Evolutionary conservation across 2,797 vertebrate species (phyloP).

Genomic region (Geotrypetes seraphini): DNA sequence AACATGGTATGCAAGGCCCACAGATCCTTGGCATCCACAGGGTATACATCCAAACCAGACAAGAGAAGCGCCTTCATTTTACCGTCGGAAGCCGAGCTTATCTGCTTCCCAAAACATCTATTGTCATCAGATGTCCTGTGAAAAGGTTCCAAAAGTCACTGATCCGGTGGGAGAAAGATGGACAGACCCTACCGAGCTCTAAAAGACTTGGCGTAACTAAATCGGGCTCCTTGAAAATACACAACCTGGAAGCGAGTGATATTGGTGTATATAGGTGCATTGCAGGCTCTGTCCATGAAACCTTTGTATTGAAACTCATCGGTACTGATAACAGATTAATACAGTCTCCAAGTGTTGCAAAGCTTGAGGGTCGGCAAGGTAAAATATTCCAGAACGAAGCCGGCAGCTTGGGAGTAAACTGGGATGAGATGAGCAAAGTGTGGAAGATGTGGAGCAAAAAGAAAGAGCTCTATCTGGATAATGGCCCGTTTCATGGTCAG

Average conservation of each 20-base stretch:
- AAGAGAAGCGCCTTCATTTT: conserved; percentile 74
- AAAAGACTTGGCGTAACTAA: conserved; percentile 65
- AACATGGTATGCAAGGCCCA: conserved; percentile 42
- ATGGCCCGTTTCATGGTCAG: conserved; percentile 35
- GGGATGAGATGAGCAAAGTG: conserved; percentile 56
- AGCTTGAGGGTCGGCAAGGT: not conserved
- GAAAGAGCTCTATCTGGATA: conserved; percentile 48
- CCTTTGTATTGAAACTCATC: conserved; percentile 72
- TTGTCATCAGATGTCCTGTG: conserved; percentile 79
- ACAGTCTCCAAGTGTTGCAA: conserved; percentile 34
- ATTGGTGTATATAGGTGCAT: conserved; percentile 71
- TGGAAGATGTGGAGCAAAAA: conserved; percentile 56
- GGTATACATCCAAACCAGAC: conserved; percentile 78
- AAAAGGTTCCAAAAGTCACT: conserved; percentile 64
- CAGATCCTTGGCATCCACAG: conserved; percentile 51
- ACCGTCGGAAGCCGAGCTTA: conserved; percentile 78
- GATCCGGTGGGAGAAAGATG: conserved; percentile 78
- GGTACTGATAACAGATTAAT: conserved; percentile 60
- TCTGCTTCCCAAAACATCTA: conserved; percentile 73
- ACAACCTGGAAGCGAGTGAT: conserved; percentile 52
- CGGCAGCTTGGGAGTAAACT: conserved; percentile 46
- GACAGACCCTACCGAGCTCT: conserved; percentile 51
- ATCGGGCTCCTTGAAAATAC: conserved; percentile 75
- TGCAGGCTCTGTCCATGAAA: conserved; percentile 60
- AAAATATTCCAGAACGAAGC: conserved; percentile 30